phyloP scores from a whole-genome alignment of 2,113 vertebrate genomes.

The Indicator maculatus region DNA sequence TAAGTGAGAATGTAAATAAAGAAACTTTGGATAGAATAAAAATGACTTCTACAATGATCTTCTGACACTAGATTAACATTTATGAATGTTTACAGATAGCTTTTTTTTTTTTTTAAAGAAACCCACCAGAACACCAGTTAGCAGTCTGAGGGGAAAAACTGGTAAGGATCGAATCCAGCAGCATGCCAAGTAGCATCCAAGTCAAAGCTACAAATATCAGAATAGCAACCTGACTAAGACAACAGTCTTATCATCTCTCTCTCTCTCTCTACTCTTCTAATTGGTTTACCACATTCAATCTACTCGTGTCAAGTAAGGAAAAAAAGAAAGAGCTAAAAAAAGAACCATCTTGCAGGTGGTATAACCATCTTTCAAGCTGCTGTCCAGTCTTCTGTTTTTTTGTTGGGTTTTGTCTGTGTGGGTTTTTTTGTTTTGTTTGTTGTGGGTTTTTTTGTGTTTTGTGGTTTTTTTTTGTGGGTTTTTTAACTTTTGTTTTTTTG shows the following conservation, averaged over 20 bases:
- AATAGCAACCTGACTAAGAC: not conserved
- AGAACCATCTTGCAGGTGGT: not conserved
- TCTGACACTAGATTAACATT: not conserved
- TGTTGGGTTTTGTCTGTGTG: not conserved
- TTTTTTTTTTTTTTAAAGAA: not conserved
- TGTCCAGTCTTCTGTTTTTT: not conserved
- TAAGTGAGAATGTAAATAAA: not conserved
- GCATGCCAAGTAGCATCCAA: not conserved
- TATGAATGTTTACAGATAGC: not conserved
- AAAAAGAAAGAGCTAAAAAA: not conserved
- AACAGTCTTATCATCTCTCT: not conserved
- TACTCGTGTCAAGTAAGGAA: rapidly evolving
- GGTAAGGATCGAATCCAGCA: not conserved
- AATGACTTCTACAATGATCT: not conserved
- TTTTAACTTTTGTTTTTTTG: not conserved
- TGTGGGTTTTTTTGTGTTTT: not conserved
- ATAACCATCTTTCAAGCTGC: not conserved
- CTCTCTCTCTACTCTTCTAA: not conserved
- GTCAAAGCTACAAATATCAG: not conserved
- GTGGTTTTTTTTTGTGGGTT: not conserved
- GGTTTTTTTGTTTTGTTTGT: too few relatives aligned
- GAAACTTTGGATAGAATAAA: not conserved
- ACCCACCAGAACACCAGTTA: not conserved
- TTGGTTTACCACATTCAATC: not conserved
- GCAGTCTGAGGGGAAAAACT: not conserved